Evolutionary conservation across 1,140 invertebrate genomes (phyloP).

Genomic region (Oscheius sp.): DNA sequence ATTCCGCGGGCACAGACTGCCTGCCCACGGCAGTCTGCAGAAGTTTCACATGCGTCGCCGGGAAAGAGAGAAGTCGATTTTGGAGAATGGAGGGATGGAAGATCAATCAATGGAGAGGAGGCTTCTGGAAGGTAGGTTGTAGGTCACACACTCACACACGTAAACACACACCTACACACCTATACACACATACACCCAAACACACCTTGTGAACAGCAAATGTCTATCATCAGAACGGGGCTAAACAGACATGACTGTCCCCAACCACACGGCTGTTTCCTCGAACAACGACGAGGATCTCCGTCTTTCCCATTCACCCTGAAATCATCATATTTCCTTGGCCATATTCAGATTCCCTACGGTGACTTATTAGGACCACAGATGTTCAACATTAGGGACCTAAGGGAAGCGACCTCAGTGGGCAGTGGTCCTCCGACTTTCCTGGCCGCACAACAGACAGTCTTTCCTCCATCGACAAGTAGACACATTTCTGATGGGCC

Average conservation of each 20-base stretch:
- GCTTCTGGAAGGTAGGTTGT: background rate
- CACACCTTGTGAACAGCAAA: background rate
- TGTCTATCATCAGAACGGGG: background rate
- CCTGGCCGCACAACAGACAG: background rate
- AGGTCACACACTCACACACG: background rate
- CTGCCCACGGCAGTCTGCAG: background rate
- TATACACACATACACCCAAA: background rate
- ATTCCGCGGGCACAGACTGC: background rate
- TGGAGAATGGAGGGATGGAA: background rate
- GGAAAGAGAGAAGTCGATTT: background rate
- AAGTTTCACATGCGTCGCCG: background rate
- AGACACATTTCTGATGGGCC: background rate
- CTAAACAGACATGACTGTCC: background rate
- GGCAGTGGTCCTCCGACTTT: background rate
- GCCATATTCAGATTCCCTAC: background rate
- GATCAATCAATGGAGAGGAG: background rate
- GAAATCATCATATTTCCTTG: background rate
- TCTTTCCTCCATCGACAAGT: background rate
- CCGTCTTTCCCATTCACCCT: background rate
- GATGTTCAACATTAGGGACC: background rate
- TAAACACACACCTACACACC: background rate
- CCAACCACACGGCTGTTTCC: background rate
- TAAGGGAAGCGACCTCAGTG: background rate
- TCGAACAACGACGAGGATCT: background rate
- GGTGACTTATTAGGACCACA: background rate